Percentiles rank a stretch among this genome's conserved stretches.
These are phyloP conservation scores for Xestia c-nigrum DNA, from an alignment of 2,888 invertebrate species.

Conservation along the genomic window DNA sequence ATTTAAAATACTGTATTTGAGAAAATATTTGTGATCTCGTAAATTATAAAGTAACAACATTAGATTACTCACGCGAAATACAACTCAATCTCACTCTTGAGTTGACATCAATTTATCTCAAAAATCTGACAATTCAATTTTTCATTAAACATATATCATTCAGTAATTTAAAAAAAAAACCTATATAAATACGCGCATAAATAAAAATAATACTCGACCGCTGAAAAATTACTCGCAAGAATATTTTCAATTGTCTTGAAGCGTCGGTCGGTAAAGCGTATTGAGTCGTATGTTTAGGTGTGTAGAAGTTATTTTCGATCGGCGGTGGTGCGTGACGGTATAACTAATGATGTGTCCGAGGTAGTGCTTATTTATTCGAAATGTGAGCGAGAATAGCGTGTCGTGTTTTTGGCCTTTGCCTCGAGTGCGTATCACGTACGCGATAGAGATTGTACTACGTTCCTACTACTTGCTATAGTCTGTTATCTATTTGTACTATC, in stretches of 20 bases:
- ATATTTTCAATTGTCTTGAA: constrained; percentile 71
- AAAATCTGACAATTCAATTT: constrained; percentile 60
- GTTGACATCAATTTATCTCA: constrained; percentile 48
- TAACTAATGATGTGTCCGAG: constrained; percentile 79
- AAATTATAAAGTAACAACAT: constrained; percentile 36
- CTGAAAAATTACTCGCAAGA: constrained; percentile 75
- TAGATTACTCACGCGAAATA: constrained; percentile 35
- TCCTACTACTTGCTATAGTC: constrained; percentile 30
- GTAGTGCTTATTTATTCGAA: constrained; percentile 68
- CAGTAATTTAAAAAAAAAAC: constrained; percentile 53
- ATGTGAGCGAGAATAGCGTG: constrained; percentile 64
- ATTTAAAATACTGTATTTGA: background rate
- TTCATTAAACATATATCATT: constrained; percentile 64
- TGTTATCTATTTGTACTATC: constrained; percentile 33
- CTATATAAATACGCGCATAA: constrained; percentile 57
- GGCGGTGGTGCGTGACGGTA: constrained; percentile 69
- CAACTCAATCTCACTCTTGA: constrained; percentile 56
- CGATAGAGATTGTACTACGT: constrained; percentile 45
- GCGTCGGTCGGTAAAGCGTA: constrained; percentile 70
- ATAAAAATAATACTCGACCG: constrained; percentile 63
- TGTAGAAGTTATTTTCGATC: constrained; percentile 74
- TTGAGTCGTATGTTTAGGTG: constrained; percentile 76
- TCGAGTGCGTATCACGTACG: constrained; percentile 33
- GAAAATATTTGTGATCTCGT: constrained; percentile 19
- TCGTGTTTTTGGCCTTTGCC: constrained; percentile 57